Base-by-base conservation (phyloP, 1,140 invertebrate genomes). In the Steinernema khuongi region DNA sequence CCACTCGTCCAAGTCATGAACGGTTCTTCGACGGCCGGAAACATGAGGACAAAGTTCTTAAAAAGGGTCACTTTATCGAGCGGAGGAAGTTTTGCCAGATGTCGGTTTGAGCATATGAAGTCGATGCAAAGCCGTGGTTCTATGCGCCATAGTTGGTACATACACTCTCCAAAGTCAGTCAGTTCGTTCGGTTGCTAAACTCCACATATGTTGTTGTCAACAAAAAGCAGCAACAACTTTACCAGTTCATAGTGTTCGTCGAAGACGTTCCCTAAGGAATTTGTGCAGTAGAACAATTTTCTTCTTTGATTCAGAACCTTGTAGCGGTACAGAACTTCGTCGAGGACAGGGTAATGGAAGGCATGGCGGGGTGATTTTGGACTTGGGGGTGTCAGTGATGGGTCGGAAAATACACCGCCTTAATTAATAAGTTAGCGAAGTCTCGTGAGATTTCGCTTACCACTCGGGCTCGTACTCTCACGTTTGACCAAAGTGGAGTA, bases 401-500 rank as follows among this genome's bases (percentile, higher is more conserved):
- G 31, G 26, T 69, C 70, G 29, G 22, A 2, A 74, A 31, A 36
- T 11, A 70, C 71, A 7, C 68, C 30, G 11, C 29, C 44, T 31
- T 43, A 68, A 41, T 36, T 33, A n/a, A 73, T 26, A 29, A 68
- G 68, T 31, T 72, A 60, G 18, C 43, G 33, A 19, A 44, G 31
- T 50, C 69, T 36, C 1, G 43, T 4, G 4, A 43, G 31, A 60
- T 72, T 75, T 1, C 67, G 19, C 43, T 77, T 30, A 28, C 7
- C 30, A 68, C 7, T 31, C 26, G 29, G 36, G 69, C 41, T 77
- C n/a, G 30, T 7, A 19, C 68, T 76, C 71, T 81, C 80, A 33
- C 79, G 71, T 69, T 82, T 81, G 29, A 81, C 70, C 17, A 68
- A 74, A 22, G 69, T 67, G 1, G 81, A 81, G 72, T 81, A 81